Evolutionary conservation across 2,888 invertebrate genomes (phyloP).

Genomic region (Thysanoteuthis rhombus): DNA sequence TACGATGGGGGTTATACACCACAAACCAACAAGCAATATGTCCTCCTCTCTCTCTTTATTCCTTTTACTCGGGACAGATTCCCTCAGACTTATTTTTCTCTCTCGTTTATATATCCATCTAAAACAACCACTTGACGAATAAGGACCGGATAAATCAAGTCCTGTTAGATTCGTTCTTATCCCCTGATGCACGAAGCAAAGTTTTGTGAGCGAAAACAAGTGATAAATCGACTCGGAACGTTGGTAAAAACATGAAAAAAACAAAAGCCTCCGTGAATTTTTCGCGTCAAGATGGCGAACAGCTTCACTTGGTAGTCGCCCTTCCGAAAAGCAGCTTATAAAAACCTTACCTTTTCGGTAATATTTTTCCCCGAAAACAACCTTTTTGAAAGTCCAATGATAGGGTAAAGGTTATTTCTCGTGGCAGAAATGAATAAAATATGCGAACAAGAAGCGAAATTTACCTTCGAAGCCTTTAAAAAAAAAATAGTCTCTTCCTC

Average conservation of each 20-base stretch:
- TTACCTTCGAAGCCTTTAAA: not conserved
- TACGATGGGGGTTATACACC: not conserved
- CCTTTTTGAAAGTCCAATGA: not conserved
- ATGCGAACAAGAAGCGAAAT: not conserved
- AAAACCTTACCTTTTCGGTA: not conserved
- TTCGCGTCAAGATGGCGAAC: conserved; percentile 23
- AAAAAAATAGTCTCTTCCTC: not conserved
- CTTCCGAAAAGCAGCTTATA: not conserved
- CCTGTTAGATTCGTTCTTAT: not conserved
- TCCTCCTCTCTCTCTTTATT: not conserved
- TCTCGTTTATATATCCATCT: not conserved
- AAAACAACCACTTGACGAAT: not conserved
- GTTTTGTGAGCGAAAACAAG: not conserved
- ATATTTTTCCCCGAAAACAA: not conserved
- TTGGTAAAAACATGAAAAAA: conserved; percentile 12
- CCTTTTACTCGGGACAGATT: not conserved
- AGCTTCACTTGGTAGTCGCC: conserved; percentile 17
- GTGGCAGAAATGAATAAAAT: not conserved
- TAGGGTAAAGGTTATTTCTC: not conserved
- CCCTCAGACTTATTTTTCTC: not conserved
- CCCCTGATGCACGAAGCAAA: not conserved
- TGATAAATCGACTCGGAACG: not conserved
- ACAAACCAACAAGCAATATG: not conserved
- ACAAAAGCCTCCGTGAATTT: not conserved
- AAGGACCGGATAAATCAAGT: not conserved